Conservation (phyloP, 1,140 invertebrate genomes). For the Dendrolimus punctatus region DNA sequence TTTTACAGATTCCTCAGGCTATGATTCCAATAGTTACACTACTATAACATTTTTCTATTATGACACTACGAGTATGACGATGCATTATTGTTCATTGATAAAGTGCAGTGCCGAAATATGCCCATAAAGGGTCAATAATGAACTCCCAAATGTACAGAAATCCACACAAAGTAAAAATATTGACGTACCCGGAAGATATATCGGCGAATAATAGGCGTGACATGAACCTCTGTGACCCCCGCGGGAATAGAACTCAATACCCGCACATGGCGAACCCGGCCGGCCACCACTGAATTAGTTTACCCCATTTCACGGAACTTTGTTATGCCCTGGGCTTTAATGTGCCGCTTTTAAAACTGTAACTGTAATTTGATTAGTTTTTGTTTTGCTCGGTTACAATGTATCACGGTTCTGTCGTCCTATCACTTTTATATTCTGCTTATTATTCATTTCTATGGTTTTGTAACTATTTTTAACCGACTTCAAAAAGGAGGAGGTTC, state of each 20-base stretch:
- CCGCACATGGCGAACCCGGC: conserved; percentile 50
- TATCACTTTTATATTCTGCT: no score
- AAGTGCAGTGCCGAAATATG: conserved; percentile 1
- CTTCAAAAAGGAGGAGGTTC: no score
- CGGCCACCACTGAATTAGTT: conserved; percentile 43
- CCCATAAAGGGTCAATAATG: conserved; percentile 22
- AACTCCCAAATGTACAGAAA: conserved; percentile 48
- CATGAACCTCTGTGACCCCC: conserved; percentile 48
- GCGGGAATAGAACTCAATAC: conserved; percentile 50
- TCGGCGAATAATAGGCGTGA: conserved; percentile 65
- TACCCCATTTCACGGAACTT: conserved; percentile 66
- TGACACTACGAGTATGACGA: conserved; percentile 1
- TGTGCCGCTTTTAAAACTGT: conserved; percentile 27
- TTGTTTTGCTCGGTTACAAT: neutral
- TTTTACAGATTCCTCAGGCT: no score
- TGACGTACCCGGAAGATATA: conserved; percentile 59
- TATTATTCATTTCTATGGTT: no score
- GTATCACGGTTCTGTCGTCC: no score
- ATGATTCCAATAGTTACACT: no score
- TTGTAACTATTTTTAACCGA: no score
- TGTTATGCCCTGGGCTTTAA: conserved; percentile 38
- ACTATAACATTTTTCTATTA: conserved; percentile 4
- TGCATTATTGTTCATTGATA: conserved; percentile 8
- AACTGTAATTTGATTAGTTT: conserved; percentile 2
- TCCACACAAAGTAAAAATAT: conserved; percentile 54